phyloP scores from a whole-genome alignment of 37 sponge, comb jelly and placozoan genomes.

The Beroe forskalii region DNA sequence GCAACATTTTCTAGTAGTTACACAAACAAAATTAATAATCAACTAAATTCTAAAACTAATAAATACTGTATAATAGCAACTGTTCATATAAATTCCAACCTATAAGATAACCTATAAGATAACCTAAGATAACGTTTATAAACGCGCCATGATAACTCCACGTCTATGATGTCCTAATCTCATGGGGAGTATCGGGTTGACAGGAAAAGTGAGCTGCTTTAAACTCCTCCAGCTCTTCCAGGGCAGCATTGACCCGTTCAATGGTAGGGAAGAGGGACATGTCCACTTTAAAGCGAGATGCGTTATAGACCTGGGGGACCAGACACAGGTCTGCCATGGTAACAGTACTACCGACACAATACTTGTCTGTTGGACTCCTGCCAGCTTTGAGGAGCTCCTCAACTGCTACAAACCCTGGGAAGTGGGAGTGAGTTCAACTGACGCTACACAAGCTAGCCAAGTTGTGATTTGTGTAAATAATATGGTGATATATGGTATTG shows the following conservation, averaged over 20 bases:
- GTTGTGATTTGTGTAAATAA: no score
- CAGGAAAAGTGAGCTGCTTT: conserved; percentile 72
- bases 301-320: conserved; percentile 94
- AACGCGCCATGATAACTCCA: no score
- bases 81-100: no score
- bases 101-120: no score
- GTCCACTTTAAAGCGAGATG: conserved; percentile 87
- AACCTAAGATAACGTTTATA: no score
- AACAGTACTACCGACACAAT: conserved; percentile 95
- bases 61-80: no score
- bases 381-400: conserved; percentile 75
- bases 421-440: no score
- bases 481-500: no score
- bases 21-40: no score
- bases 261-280: conserved; percentile 82
- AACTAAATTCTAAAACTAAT: no score
- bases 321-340: conserved; percentile 94
- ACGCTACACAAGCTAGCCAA: no score
- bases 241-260: conserved; percentile 72
- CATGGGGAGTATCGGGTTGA: conserved; percentile 95
- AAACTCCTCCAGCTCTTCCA: conserved; percentile 76
- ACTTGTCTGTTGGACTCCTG: conserved; percentile 73
- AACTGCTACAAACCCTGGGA: conserved; percentile 73
- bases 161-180: conserved; percentile 64
- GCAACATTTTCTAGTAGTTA: no score